Base-by-base conservation (phyloP, 2,888 invertebrate genomes). In the Philhelius pedissequus region DNA sequence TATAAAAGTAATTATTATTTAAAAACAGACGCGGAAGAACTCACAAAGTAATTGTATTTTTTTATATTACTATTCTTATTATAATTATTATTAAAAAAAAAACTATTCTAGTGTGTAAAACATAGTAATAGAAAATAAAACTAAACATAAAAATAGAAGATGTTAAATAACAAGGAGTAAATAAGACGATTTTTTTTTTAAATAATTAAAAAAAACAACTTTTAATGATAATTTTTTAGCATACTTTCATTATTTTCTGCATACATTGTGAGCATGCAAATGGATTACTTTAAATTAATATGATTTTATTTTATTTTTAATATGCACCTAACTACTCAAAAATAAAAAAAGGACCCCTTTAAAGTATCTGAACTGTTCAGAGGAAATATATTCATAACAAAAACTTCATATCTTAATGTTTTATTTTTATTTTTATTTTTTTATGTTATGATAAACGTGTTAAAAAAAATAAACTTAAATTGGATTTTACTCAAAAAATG, bases 31-130 rank as follows among this genome's bases (percentile, higher is more conserved):
- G 78, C 78, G 78, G 74, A 52, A 83, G 22, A 83, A 79, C 70
- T 83, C 83, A 83, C 83, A 83, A 83, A 83, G 78, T 83, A 75
- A 83, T 66, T 79, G 78, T 83, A 83, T 83, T 83, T 83, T 83
- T 83, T 78, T 83, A 83, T 78, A 83, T 78, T 83, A 66, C 74
- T 70, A 74, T 45, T 83, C 74, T 69, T 74, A 58, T 74, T 66
- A 75, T 71, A 71, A 75, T 75, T 78, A 64, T 78, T 30, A 62
- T 43, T 62, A 43, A 62, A 60, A 64, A 30, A 32, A 74, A 64
- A 70, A 78, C 83, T 83, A 83, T 79, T 78, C 70, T 83, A 83
- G 83, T 78, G 64, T 74, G 78, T 83, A 83, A 83, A 74, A 43
- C 54, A 77, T 74, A 74, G 43, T 54, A 32, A 81, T 68, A 76